Base-by-base conservation (phyloP, 2,113 vertebrate genomes). In the Alosa alosa region DNA sequence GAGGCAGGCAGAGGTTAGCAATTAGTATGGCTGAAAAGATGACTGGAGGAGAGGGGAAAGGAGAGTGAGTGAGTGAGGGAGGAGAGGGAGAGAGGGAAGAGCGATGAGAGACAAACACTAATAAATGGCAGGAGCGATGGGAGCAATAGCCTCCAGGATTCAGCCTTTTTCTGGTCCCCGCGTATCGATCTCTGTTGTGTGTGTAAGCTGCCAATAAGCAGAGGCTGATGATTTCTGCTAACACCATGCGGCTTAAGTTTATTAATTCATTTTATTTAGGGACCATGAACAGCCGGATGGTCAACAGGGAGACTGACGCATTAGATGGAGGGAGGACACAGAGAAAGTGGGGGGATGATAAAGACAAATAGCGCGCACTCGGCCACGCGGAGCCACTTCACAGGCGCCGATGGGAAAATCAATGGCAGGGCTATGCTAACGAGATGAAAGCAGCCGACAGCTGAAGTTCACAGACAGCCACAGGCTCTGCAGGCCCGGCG, bases 1-100 rank as follows among this genome's bases (percentile, higher is more conserved):
- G 84, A 90, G 45, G 84, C 55, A 88, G 83, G 49, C 5, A 25
- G 39, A 82, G 85, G 83, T 90, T 89, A 87, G 75, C 60, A 81
- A 83, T 87, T 45, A 83, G 25, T 46, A 47, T 78, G 31, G 18
- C 47, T 8, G 82, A 15, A 52, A 78, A 78, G 72, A 78, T 78
- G 72, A 31, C 36, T 3, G 72, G 72, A 17, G 36, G 72, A 11
- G 82, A 52, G 46, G 7, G 52, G 68, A 4, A 84, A 82, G 81
- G 7, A 55, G 47, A 78, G 39, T 81, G 83, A 84, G 41, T 45
- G 60, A 82, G 41, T 20, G 8, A 75, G 45, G 46, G 15, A 25
- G 83, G 46, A 39, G 41, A 17, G 31, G 25, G 44, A 20, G 22
- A 11, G 50, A 15, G 10, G 52, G 10, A 68, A 82, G 15, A 47